Evolutionary conservation across 2,888 invertebrate species (phyloP).

Genomic region (Rhagonycha lutea): DNA sequence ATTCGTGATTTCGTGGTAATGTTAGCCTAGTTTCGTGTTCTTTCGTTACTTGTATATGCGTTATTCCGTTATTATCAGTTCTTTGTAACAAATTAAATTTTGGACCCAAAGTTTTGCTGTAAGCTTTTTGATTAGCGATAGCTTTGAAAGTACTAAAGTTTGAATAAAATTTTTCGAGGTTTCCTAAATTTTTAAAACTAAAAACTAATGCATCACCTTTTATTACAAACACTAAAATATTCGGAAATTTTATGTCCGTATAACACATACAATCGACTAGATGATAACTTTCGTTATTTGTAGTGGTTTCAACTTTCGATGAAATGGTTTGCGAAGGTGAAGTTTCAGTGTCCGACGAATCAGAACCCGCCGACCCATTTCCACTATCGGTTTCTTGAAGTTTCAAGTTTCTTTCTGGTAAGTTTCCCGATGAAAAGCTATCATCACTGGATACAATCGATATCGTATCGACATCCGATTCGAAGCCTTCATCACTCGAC

Average conservation of each 20-base stretch:
- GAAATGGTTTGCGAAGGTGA: slow-evolving; percentile 4
- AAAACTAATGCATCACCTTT: slow-evolving; percentile 52
- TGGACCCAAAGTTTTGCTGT: slow-evolving; percentile 35
- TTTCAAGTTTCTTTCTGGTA: slow-evolving; percentile 33
- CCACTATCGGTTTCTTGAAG: slow-evolving; percentile 53
- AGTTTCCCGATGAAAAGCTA: slow-evolving; percentile 42
- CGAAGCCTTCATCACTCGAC: slow-evolving; percentile 55
- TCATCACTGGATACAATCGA: slow-evolving; percentile 54
- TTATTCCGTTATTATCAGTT: slow-evolving; percentile 57
- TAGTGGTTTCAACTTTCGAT: slow-evolving; percentile 1
- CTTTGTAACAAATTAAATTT: slow-evolving; percentile 56
- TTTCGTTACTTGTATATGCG: slow-evolving; percentile 56
- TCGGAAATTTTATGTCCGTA: slow-evolving; percentile 52
- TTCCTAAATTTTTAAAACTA: slow-evolving; percentile 46
- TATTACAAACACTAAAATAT: slow-evolving; percentile 52
- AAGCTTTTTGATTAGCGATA: slow-evolving; percentile 51
- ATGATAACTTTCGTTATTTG: slow-evolving; percentile 45
- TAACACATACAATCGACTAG: slow-evolving; percentile 55
- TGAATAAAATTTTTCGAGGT: slow-evolving; percentile 48
- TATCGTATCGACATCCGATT: slow-evolving; percentile 55
- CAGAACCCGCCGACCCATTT: slow-evolving; percentile 52
- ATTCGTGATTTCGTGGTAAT: slow-evolving; percentile 30
- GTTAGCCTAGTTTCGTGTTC: slow-evolving; percentile 36
- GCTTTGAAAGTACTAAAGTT: slow-evolving; percentile 54
- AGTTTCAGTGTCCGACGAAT: slow-evolving; percentile 49